Evolutionary conservation across 2,888 invertebrate species (phyloP), one percentile per base, ranked within the genome.

Genomic region (Stenichneumon culpator): DNA sequence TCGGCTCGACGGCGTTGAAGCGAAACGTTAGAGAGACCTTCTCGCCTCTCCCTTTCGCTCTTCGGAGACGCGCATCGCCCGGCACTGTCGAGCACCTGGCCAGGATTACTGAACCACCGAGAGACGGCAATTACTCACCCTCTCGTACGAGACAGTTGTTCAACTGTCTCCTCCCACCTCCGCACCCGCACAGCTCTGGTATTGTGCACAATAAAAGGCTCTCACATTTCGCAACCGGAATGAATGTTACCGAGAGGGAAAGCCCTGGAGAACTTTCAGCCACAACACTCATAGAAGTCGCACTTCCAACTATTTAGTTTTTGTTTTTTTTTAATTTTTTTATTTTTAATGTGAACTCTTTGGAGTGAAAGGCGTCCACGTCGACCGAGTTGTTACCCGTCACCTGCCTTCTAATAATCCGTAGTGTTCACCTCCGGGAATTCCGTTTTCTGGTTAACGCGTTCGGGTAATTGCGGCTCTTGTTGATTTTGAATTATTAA

Each of bases 41-140:
- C 36, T 1, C 50, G 52, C 39, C 50, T 69, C 67, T 11, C 32
- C 65, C 44, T 67, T 22, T 19, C 6, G 19, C 9, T 47, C 19
- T 14, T 9, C 3, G 16, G 11, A 16, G 16, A 32, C 25, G 52
- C 19, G 52, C 19, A 70, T 44, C 57, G 25, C 25, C 11, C 57
- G 22, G 25, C 11, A 25, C 57, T 11, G 57, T 22, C 14, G 57
- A 63, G 32, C 47, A 52, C 19, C 63, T 28, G 68, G 36, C 36
- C n/a, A 63, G 57, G 60, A 63, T 52, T 36, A 83, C 50, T 52
- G 57, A 69, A 75, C 63, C 54, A 70, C 65, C 9, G 28, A 32
- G 65, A 54, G 39, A 63, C 44, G 32, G 22, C 70, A 77, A 82
- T 77, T 82, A 72, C 69, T 75, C 67, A 67, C 65, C 19, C 65